phyloP scores from a whole-genome alignment of 2,888 invertebrate species.

The Mesoligia furuncula region DNA sequence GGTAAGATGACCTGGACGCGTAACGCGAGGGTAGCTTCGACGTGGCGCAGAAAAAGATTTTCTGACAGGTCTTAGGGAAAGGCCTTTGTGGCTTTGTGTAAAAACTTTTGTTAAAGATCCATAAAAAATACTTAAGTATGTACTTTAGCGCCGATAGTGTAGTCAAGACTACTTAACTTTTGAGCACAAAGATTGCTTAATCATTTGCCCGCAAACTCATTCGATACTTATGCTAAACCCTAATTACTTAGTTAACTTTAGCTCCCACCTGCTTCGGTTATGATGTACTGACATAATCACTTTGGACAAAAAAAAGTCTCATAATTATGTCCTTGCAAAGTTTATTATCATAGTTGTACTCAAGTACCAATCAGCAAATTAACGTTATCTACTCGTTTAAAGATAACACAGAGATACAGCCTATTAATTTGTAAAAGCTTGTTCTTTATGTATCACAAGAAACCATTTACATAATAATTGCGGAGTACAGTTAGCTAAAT shows the following conservation, averaged over 20 bases:
- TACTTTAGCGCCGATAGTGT: not conserved
- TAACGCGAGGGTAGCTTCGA: too few relatives aligned
- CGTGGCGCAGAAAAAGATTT: too few relatives aligned
- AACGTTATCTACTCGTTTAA: constrained; percentile 31
- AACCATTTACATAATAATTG: constrained; percentile 52
- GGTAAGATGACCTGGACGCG: too few relatives aligned
- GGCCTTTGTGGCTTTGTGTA: not conserved
- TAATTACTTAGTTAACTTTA: constrained; percentile 6
- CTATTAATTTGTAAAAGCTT: constrained; percentile 41
- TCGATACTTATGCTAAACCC: not conserved
- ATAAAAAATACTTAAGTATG: not conserved
- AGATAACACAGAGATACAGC: constrained; percentile 37
- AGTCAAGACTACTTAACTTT: not conserved
- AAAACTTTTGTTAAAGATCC: not conserved
- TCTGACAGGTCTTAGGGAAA: too few relatives aligned
- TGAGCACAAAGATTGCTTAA: not conserved
- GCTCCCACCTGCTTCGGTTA: not conserved
- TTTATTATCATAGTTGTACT: constrained; percentile 8
- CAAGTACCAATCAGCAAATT: constrained; percentile 21
- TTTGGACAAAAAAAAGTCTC: not conserved
- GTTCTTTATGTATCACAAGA: constrained; percentile 46
- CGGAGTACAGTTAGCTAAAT: constrained; percentile 9
- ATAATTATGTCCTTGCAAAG: not conserved
- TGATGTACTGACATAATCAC: not conserved
- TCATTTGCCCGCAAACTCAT: not conserved